Conservation (phyloP, 1,140 invertebrate species). For the Leptinotarsa texana region DNA sequence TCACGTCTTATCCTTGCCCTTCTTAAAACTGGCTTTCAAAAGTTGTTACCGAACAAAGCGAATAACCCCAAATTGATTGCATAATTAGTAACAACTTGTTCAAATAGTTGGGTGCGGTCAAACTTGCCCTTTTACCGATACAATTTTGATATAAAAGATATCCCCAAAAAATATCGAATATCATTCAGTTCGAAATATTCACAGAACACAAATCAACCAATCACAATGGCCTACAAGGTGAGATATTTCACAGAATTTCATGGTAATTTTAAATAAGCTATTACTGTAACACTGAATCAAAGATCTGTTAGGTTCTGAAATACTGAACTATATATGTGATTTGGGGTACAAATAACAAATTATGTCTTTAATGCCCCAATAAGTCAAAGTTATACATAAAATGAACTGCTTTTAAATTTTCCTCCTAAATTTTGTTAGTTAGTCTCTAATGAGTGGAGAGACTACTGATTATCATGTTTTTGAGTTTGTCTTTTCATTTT, state of each 20-base stretch:
- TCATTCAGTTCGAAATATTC: constrained; percentile 12
- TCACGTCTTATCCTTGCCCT: background rate
- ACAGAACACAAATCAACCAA: background rate
- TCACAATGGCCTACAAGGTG: background rate
- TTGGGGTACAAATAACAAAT: too few species aligned
- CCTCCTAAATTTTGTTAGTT: too few species aligned
- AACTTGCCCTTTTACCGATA: background rate
- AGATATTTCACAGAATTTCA: background rate
- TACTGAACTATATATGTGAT: too few species aligned
- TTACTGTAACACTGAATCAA: too few species aligned
- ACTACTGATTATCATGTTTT: too few species aligned
- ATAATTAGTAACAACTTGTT: background rate
- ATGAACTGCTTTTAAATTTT: too few species aligned
- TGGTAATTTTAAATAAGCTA: too few species aligned
- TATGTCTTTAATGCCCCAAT: too few species aligned
- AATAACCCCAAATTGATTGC: background rate
- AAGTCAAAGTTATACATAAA: too few species aligned
- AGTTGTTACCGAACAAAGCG: background rate
- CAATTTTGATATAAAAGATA: constrained; percentile 11
- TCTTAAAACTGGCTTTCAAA: background rate
- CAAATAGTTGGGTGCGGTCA: background rate
- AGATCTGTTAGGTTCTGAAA: too few species aligned
- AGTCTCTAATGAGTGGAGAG: too few species aligned
- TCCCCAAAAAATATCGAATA: constrained; percentile 30
- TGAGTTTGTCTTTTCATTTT: too few species aligned